phyloP scores from a whole-genome alignment of 2,797 vertebrate species.

The Crenuchus spilurus region DNA sequence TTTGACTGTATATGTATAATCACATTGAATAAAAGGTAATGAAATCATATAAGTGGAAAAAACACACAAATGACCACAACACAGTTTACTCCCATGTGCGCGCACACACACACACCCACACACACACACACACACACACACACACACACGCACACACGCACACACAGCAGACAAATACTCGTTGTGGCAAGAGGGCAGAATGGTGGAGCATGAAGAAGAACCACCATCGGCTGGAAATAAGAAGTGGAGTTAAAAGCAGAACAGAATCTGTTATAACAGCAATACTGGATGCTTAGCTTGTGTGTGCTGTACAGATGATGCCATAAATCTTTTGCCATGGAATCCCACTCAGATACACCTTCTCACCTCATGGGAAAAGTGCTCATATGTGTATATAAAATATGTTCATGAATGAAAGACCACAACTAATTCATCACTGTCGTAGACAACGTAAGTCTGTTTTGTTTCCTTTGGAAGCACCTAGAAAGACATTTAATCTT shows the following conservation, averaged over 20 bases:
- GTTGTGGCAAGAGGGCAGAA: not conserved
- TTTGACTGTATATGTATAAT: conserved; percentile 18
- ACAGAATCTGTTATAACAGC: not conserved
- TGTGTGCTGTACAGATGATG: conserved; percentile 6
- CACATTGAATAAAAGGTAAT: conserved; percentile 34
- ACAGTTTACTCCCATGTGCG: not conserved
- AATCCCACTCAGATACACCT: not conserved
- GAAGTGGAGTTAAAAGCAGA: not conserved
- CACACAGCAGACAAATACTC: not conserved
- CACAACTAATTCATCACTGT: not conserved
- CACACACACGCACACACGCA: not conserved
- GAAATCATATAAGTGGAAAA: conserved; percentile 32
- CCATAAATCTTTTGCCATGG: conserved; percentile 18
- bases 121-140: too few species aligned
- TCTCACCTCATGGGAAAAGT: conserved; percentile 13
- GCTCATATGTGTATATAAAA: conserved; percentile 1
- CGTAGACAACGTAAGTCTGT: not conserved
- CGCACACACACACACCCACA: too few species aligned
- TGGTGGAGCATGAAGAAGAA: not conserved
- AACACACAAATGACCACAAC: conserved; percentile 29
- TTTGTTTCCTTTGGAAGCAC: not conserved
- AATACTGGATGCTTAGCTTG: not conserved
- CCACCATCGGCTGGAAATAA: not conserved
- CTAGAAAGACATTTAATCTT: not conserved
- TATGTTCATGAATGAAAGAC: not conserved